A percentile compares a stretch with the other conserved stretches of the same genome.
Conservation (phyloP, 2,797 vertebrate genomes). For the Sebastes ruberrimus region DNA sequence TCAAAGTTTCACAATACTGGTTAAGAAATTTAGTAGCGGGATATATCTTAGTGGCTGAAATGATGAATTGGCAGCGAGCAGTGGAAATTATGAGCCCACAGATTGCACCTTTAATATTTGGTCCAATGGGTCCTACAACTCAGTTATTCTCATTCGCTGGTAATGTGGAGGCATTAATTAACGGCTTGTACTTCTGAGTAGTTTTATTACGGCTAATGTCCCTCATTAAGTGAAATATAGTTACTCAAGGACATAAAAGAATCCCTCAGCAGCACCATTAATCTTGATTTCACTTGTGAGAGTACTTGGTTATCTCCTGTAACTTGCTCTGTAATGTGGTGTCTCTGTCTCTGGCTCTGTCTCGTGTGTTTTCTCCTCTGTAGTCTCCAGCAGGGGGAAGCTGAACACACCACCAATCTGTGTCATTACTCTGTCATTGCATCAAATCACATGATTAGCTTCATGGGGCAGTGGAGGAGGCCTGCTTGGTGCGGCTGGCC, state of each 20-base stretch:
- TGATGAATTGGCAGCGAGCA: slow-evolving; percentile 71
- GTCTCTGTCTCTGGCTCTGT: slow-evolving; percentile 46
- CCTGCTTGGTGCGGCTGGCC: slow-evolving; percentile 64
- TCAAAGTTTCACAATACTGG: slow-evolving; percentile 50
- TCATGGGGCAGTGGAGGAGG: slow-evolving; percentile 80
- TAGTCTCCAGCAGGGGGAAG: slow-evolving; percentile 73
- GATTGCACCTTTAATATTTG: slow-evolving; percentile 81
- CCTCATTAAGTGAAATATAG: slow-evolving; percentile 87
- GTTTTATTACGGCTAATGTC: slow-evolving; percentile 87
- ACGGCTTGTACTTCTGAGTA: slow-evolving; percentile 85
- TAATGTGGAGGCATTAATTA: slow-evolving; percentile 84
- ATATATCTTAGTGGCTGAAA: slow-evolving; percentile 35
- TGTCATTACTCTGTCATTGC: slow-evolving; percentile 86
- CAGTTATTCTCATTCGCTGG: slow-evolving; percentile 76
- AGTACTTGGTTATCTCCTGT: slow-evolving; percentile 71
- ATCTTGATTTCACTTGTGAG: slow-evolving; percentile 86
- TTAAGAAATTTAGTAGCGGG: slow-evolving; percentile 35
- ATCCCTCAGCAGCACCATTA: slow-evolving; percentile 80
- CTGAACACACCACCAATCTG: slow-evolving; percentile 84
- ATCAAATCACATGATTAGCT: slow-evolving; percentile 90
- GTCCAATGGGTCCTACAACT: slow-evolving; percentile 81
- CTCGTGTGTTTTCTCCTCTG: slow-evolving; percentile 69
- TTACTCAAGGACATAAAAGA: slow-evolving; percentile 84
- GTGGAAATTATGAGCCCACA: slow-evolving; percentile 71
- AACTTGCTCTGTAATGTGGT: slow-evolving; percentile 61